Evolutionary conservation across 2,113 vertebrate genomes (phyloP).

Genomic region (Heteronetta atricapilla): DNA sequence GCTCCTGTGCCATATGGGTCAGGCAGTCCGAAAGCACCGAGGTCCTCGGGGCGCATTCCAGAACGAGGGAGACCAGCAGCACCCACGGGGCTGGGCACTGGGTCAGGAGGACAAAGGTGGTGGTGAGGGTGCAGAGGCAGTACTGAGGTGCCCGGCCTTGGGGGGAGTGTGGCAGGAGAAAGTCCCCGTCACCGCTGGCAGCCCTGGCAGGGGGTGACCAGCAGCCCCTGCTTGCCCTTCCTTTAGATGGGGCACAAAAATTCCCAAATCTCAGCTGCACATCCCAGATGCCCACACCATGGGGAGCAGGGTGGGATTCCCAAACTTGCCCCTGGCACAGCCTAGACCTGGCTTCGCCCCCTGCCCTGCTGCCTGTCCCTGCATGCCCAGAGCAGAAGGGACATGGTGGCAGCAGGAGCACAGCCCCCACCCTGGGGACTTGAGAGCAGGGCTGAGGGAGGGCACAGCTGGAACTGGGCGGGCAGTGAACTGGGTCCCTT

Average conservation of each 20-base stretch:
- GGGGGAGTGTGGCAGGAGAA: background rate
- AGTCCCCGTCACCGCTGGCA: background rate
- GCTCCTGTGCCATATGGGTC: background rate
- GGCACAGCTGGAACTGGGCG: background rate
- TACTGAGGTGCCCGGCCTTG: background rate
- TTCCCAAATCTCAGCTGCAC: background rate
- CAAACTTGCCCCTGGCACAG: background rate
- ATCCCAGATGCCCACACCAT: background rate
- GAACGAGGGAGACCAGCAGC: background rate
- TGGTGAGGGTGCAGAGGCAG: rapidly evolving
- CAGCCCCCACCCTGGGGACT: background rate
- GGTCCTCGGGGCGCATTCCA: background rate
- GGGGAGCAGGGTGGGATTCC: background rate
- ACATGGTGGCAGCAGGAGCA: rapidly evolving
- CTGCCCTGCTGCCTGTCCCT: background rate
- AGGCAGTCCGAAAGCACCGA: rapidly evolving
- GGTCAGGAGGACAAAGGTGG: constrained; percentile 33
- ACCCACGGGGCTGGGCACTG: rapidly evolving
- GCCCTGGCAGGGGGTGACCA: background rate
- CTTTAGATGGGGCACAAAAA: rapidly evolving
- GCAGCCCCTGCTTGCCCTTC: background rate
- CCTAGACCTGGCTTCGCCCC: background rate
- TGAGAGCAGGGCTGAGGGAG: background rate
- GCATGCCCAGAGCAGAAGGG: background rate
- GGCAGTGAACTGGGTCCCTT: background rate